These are phyloP conservation scores for Trisateles emortualis DNA, from an alignment of 2,888 invertebrate species.

Conservation along the genomic window DNA sequence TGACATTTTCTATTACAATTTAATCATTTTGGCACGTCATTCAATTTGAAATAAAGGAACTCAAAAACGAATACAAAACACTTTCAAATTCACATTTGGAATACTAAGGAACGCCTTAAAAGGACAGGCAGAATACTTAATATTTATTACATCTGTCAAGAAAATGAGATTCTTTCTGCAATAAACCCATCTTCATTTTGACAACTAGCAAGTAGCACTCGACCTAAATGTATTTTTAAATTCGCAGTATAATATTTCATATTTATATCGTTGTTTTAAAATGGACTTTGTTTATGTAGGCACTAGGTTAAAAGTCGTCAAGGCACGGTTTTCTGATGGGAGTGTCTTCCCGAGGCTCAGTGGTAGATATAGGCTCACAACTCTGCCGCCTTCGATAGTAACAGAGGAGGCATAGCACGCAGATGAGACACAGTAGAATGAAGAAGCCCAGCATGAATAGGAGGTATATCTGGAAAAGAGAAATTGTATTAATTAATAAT, in stretches of 20 bases:
- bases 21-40: no score
- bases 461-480: slow-evolving; percentile 69
- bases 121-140: not conserved
- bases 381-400: slow-evolving; percentile 50
- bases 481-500: not conserved
- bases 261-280: slow-evolving; percentile 23
- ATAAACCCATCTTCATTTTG: not conserved
- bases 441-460: slow-evolving; percentile 74
- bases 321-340: slow-evolving; percentile 58
- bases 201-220: not conserved
- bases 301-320: slow-evolving; percentile 43
- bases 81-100: no score
- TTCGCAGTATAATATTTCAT: not conserved
- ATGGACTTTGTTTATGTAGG: slow-evolving; percentile 24
- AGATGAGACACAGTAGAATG: slow-evolving; percentile 64
- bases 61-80: no score
- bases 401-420: slow-evolving; percentile 60
- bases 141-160: not conserved
- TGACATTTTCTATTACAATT: no score
- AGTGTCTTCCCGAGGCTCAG: slow-evolving; percentile 61
- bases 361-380: slow-evolving; percentile 43
- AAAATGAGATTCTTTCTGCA: not conserved
- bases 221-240: not conserved
- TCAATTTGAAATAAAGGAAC: no score
- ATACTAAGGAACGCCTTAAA: not conserved